phyloP scores from a whole-genome alignment of 2,797 vertebrate genomes.

The Mycteria americana region DNA sequence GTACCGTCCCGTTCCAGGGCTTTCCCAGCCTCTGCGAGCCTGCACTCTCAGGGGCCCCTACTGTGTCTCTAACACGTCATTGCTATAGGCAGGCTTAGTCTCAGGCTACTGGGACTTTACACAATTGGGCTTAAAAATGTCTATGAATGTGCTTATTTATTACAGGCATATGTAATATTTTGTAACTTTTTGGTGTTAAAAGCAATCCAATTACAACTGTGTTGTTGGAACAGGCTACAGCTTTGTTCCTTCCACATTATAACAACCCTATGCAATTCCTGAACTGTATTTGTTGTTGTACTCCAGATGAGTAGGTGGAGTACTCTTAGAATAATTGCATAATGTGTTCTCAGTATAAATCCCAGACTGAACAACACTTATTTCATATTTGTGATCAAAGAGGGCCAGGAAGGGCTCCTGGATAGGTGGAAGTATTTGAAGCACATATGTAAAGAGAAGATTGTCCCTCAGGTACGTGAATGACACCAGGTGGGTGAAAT shows the following conservation, averaged over 20 bases:
- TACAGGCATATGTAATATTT: fast-evolving
- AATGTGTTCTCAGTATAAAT: neutral
- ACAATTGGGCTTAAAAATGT: neutral
- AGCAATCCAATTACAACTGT: neutral
- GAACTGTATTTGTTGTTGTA: neutral
- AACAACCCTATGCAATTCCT: neutral
- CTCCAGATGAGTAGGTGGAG: neutral
- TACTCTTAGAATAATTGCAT: neutral
- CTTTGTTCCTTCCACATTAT: neutral
- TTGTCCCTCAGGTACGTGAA: neutral
- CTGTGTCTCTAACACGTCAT: neutral
- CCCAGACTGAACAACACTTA: neutral
- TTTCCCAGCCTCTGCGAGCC: neutral
- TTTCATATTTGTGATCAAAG: neutral
- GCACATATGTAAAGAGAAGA: neutral
- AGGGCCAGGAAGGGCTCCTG: neutral
- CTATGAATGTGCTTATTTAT: neutral
- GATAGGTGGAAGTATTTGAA: neutral
- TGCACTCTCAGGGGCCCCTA: neutral
- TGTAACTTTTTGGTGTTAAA: neutral
- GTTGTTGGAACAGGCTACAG: neutral
- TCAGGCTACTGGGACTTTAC: neutral
- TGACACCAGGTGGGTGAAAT: neutral
- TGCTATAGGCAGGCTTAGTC: neutral
- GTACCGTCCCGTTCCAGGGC: neutral